A percentile compares a stretch with the other conserved stretches of the same genome.
Conservation (phyloP, 1,140 invertebrate species). For the Nasonia vitripennis region DNA sequence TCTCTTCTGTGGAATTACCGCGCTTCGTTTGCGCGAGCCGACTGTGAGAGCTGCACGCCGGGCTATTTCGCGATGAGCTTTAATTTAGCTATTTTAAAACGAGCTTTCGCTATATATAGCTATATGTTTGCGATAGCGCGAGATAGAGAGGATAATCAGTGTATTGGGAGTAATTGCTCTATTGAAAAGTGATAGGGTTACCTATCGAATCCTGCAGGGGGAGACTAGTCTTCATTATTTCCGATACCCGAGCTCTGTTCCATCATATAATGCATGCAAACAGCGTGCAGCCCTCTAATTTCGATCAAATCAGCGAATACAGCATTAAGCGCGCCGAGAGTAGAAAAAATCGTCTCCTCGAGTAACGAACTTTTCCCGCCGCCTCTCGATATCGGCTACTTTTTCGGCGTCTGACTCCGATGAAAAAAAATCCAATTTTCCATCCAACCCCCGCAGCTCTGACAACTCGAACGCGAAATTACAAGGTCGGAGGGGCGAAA, state of each 20-base stretch:
- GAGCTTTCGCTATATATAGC: not conserved
- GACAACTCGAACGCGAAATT: slow-evolving; percentile 24
- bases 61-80: not conserved
- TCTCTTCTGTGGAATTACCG: slow-evolving; percentile 27
- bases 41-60: not conserved
- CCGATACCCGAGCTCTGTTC: not conserved
- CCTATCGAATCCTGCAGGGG: not conserved
- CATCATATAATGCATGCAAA: no score
- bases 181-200: not conserved
- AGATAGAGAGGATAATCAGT: no score
- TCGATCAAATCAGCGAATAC: not conserved
- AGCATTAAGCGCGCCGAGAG: not conserved
- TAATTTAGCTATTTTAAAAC: slow-evolving; percentile 27
- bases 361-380: not conserved
- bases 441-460: not conserved
- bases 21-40: slow-evolving; percentile 18
- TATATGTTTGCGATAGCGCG: not conserved
- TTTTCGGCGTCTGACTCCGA: no score
- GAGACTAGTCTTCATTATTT: not conserved
- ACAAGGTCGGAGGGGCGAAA: slow-evolving; percentile 3
- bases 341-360: not conserved
- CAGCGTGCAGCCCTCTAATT: no score
- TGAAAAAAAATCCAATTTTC: slow-evolving; percentile 29
- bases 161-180: not conserved
- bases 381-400: no score